Evolutionary conservation across 2,888 invertebrate genomes (phyloP).

Genomic region (Chloromyia formosa): DNA sequence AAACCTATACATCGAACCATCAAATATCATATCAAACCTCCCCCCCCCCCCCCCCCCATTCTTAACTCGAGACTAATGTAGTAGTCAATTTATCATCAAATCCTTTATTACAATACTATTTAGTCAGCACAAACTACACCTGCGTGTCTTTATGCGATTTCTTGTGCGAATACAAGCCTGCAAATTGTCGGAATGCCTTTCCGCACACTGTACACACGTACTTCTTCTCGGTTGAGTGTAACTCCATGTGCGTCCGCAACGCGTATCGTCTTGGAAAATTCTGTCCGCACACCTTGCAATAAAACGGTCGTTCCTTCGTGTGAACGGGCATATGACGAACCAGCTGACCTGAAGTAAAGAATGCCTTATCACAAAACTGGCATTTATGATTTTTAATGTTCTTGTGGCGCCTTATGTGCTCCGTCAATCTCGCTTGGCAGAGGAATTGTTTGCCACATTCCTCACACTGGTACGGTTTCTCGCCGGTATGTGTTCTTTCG

Average conservation of each 20-base stretch:
- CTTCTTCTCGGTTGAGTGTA: slow-evolving; percentile 57
- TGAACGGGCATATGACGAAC: slow-evolving; percentile 59
- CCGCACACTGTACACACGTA: slow-evolving; percentile 60
- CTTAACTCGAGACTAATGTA: no score
- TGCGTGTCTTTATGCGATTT: slow-evolving; percentile 55
- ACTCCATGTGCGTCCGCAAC: slow-evolving; percentile 57
- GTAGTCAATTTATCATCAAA: slow-evolving; percentile 61
- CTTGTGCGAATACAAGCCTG: slow-evolving; percentile 62
- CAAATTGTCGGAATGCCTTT: slow-evolving; percentile 58
- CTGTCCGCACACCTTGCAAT: slow-evolving; percentile 54
- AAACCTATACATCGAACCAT: no score
- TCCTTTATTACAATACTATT: slow-evolving; percentile 54
- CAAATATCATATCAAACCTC: no score
- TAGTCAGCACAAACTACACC: slow-evolving; percentile 48
- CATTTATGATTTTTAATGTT: slow-evolving; percentile 58
- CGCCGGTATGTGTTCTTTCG: slow-evolving; percentile 54
- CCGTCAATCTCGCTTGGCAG: slow-evolving; percentile 56
- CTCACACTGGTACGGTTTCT: slow-evolving; percentile 58
- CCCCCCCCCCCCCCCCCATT: no score
- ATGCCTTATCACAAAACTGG: slow-evolving; percentile 55
- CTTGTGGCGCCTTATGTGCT: slow-evolving; percentile 57
- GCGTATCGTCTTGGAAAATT: slow-evolving; percentile 58
- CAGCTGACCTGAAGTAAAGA: slow-evolving; percentile 57
- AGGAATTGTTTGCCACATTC: slow-evolving; percentile 58
- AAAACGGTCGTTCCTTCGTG: slow-evolving; percentile 55